Conservation (phyloP, 2,888 invertebrate species). For the Epistrophe grossulariae region DNA sequence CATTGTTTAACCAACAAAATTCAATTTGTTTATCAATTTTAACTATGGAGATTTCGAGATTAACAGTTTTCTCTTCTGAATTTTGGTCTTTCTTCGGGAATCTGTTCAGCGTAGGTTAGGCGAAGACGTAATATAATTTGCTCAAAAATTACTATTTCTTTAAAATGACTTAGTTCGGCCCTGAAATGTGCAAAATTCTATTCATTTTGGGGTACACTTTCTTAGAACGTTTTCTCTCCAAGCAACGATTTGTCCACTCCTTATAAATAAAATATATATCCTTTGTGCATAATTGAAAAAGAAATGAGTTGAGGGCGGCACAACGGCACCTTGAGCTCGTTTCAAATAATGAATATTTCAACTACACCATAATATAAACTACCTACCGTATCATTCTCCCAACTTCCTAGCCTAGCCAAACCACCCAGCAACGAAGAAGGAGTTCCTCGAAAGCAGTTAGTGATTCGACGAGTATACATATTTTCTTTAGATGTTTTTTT, state of each 20-base stretch:
- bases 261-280: constrained; percentile 21
- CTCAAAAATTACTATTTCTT: too few relatives aligned
- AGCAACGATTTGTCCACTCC: constrained; percentile 60
- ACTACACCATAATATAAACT: constrained; percentile 3
- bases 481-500: neutral
- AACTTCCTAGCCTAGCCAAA: neutral
- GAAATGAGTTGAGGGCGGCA: constrained; percentile 61
- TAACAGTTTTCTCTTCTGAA: too few relatives aligned
- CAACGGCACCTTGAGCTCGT: constrained; percentile 62
- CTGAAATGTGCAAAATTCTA: constrained; percentile 7
- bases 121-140: too few relatives aligned
- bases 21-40: too few relatives aligned
- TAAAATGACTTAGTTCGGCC: neutral
- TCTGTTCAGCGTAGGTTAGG: too few relatives aligned
- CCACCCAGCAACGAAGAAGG: neutral
- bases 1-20: too few relatives aligned
- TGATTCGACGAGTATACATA: constrained; percentile 1
- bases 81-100: too few relatives aligned
- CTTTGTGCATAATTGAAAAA: constrained; percentile 65
- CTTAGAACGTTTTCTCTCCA: constrained; percentile 17
- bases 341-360: constrained; percentile 69
- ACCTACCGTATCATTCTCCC: neutral
- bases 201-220: neutral
- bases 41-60: too few relatives aligned
- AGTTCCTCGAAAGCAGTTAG: constrained; percentile 41